These are phyloP conservation scores for Bimastos eiseni DNA, from an alignment of 2,888 invertebrate genomes.

Conservation along the genomic window DNA sequence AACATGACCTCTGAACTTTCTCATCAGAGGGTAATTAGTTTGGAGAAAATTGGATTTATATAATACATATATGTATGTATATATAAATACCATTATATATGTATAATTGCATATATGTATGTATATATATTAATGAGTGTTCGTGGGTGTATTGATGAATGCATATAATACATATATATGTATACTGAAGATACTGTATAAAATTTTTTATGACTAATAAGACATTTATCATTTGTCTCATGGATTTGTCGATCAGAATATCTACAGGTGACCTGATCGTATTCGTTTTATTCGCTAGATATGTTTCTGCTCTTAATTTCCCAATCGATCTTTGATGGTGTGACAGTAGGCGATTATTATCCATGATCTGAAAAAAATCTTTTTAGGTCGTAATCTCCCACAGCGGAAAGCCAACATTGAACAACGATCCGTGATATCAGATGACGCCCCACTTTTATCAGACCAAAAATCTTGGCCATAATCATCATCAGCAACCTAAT, in stretches of 20 bases:
- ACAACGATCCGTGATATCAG: background rate
- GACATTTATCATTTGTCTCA: too few species aligned
- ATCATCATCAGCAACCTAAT: background rate
- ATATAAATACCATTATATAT: too few species aligned
- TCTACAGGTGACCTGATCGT: too few species aligned
- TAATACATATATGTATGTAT: too few species aligned
- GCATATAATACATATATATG: too few species aligned
- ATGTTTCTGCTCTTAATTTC: background rate
- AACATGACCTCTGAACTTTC: background rate
- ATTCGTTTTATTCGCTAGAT: background rate
- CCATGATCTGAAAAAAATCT: background rate
- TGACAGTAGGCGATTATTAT: background rate
- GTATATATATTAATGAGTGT: too few species aligned
- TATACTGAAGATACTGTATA: too few species aligned
- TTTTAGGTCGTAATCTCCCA: background rate
- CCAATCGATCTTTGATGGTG: background rate
- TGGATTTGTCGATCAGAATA: too few species aligned
- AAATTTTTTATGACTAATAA: too few species aligned
- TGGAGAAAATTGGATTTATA: background rate
- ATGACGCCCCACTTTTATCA: background rate
- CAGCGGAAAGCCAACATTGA: background rate
- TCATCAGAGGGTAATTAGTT: background rate
- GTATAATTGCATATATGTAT: too few species aligned
- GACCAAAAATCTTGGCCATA: background rate
- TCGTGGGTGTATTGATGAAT: too few species aligned